Evolutionary conservation across 2,113 vertebrate species (phyloP), one percentile per base, ranked within the genome.

Genomic region (Cheilinus undulatus): DNA sequence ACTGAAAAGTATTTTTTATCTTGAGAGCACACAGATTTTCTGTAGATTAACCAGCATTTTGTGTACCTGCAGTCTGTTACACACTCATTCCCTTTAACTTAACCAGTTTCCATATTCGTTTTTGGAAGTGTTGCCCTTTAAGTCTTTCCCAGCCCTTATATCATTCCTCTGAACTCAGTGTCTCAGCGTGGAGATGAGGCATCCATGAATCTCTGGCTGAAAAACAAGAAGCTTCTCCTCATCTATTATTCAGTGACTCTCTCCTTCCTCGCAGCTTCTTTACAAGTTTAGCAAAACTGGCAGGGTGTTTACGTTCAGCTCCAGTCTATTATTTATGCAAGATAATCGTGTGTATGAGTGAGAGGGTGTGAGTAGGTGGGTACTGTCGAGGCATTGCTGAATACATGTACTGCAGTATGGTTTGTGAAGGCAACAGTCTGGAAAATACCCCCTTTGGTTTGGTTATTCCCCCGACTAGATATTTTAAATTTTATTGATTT

Each of bases 241-340:
- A 74, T 83, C 61, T 42, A 86, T 83, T 83, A 86, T 69, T 80
- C 51, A 80, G 45, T 28, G 19, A 1, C 30, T 51, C 26, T 69
- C 40, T 66, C 11, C 4, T 27, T 15, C 10, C 58, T 54, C 2
- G n/a, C 51, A 59, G 77, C 57, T 57, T 42, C 59, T 71, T 62
- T 84, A 71, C 57, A 68, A 75, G 52, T 85, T 70, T n/a, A 58
- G 78, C 70, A 49, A 76, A 79, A 67, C 59, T 69, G 74, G 49
- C 63, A 68, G 28, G 22, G 52, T 79, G 80, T 80, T 77, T 72
- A 73, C 58, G 26, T 59, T 73, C 77, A 64, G 26, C 26, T 63
- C 48, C 60, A 17, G 59, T 71, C 7, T 77, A 73, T 81, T 79
- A 76, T 79, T 77, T 53, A 88, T 82, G 69, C 22, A 49, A 15